phyloP scores from a whole-genome alignment of 2,888 invertebrate genomes.

The Drosophila picticornis region DNA sequence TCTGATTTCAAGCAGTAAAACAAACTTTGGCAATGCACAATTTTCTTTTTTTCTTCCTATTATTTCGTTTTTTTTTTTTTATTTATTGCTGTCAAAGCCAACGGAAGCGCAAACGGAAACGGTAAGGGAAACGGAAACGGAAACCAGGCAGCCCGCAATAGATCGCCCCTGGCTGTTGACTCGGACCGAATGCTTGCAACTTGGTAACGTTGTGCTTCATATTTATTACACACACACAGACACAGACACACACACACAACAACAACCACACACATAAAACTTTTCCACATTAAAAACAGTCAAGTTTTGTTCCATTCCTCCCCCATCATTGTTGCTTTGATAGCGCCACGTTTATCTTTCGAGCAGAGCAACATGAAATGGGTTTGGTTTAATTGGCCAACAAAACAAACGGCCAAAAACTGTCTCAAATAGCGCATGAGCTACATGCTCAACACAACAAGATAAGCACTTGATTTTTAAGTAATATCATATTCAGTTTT shows the following conservation, averaged over 20 bases:
- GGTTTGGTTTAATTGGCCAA: conserved; percentile 79
- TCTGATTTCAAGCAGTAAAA: conserved; percentile 60
- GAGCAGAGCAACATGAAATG: conserved; percentile 68
- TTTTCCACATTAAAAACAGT: conserved; percentile 70
- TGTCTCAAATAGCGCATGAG: conserved; percentile 28
- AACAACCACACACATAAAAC: conserved; percentile 28
- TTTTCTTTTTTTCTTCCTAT: neutral
- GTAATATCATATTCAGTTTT: conserved; percentile 38
- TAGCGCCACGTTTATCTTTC: conserved; percentile 52
- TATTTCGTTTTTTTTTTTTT: conserved; percentile 18
- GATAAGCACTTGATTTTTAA: conserved; percentile 54
- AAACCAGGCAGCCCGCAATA: conserved; percentile 58
- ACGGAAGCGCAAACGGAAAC: conserved; percentile 55
- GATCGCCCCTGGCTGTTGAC: conserved; percentile 23
- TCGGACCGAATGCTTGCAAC: conserved; percentile 47
- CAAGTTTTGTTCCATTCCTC: conserved; percentile 45
- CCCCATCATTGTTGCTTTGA: conserved; percentile 39
- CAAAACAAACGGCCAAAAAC: conserved; percentile 65
- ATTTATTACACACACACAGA: conserved; percentile 59
- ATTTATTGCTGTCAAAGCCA: conserved; percentile 62
- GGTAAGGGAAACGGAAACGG: conserved; percentile 49
- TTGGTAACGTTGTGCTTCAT: conserved; percentile 65
- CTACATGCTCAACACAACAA: conserved; percentile 25
- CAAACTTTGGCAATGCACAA: conserved; percentile 58
- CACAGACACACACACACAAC: conserved; percentile 35